These are phyloP conservation scores for Andrena marginata DNA, from an alignment of 2,888 invertebrate genomes.

Conservation along the genomic window DNA sequence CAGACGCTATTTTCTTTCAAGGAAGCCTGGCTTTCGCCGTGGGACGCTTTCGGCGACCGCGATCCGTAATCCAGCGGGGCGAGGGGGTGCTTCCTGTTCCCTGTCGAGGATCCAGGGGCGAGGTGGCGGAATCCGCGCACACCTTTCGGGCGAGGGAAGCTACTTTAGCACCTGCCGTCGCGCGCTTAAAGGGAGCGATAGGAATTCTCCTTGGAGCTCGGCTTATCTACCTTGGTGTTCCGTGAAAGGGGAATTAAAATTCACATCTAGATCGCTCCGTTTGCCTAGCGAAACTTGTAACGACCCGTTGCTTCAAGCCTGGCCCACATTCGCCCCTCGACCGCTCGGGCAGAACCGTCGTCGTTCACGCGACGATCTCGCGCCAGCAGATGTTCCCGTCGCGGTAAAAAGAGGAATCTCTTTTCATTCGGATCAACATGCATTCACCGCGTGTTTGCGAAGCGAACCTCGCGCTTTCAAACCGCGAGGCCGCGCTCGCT, in stretches of 20 bases:
- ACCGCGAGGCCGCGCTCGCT: slow-evolving; percentile 4
- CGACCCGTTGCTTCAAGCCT: neutral
- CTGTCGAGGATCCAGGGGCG: neutral
- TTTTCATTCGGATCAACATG: slow-evolving; percentile 40
- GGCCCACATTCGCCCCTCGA: slow-evolving; percentile 39
- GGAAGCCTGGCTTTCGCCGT: neutral
- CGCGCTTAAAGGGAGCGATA: too few species aligned
- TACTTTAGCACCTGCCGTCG: neutral
- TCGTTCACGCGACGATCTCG: slow-evolving; percentile 6
- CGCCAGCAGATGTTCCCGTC: slow-evolving; percentile 20
- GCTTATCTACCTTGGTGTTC: neutral
- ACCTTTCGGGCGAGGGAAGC: neutral
- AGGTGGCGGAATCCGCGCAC: neutral
- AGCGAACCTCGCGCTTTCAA: slow-evolving; percentile 39
- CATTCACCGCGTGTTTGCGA: slow-evolving; percentile 51
- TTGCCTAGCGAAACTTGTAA: neutral
- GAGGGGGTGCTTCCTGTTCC: slow-evolving; percentile 16
- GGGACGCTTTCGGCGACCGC: slow-evolving; percentile 9
- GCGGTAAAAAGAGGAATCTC: slow-evolving; percentile 22
- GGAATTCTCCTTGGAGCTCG: too few species aligned
- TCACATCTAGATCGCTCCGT: neutral
- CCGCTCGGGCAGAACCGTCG: neutral
- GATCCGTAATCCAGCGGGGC: neutral
- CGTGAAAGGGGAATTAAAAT: neutral
- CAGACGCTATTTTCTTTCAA: slow-evolving; percentile 25